phyloP scores from a whole-genome alignment of 2,888 invertebrate genomes.

The Ferrisia virgata region DNA sequence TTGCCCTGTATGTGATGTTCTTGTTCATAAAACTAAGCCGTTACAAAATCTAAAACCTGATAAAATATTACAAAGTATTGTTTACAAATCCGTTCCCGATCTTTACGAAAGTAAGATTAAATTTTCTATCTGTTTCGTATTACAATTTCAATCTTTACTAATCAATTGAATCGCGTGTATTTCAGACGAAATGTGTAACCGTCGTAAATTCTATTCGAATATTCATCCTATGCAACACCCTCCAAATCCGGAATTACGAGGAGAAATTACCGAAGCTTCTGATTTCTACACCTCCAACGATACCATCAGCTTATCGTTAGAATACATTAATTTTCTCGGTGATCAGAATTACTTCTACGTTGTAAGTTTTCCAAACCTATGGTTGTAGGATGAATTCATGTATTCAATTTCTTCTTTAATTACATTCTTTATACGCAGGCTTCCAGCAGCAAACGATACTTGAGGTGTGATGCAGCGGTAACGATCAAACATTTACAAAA shows the following conservation, averaged over 20 bases:
- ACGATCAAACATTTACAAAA: conserved; percentile 43
- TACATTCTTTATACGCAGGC: conserved; percentile 48
- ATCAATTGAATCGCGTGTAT: neutral
- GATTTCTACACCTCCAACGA: conserved; percentile 68
- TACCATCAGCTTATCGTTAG: conserved; percentile 64
- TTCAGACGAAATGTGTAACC: conserved; percentile 46
- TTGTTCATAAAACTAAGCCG: conserved; percentile 70
- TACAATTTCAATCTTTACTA: neutral
- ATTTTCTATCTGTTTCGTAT: neutral
- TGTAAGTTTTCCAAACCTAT: no score
- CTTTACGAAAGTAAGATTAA: conserved; percentile 69
- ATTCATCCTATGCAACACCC: conserved; percentile 45
- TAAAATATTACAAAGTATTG: conserved; percentile 69
- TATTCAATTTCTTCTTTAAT: neutral
- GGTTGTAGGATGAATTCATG: no score
- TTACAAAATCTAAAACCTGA: conserved; percentile 68
- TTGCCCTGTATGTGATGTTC: conserved; percentile 74
- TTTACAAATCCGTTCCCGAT: conserved; percentile 74
- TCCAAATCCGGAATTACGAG: conserved; percentile 37
- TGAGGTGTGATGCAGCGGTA: conserved; percentile 45
- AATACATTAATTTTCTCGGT: conserved; percentile 57
- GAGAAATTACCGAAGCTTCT: conserved; percentile 57
- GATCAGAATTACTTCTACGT: conserved; percentile 34
- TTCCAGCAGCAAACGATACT: conserved; percentile 41
- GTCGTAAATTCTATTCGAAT: conserved; percentile 46